phyloP scores from a whole-genome alignment of 2,888 invertebrate genomes.

The Himalopsyche japonica region DNA sequence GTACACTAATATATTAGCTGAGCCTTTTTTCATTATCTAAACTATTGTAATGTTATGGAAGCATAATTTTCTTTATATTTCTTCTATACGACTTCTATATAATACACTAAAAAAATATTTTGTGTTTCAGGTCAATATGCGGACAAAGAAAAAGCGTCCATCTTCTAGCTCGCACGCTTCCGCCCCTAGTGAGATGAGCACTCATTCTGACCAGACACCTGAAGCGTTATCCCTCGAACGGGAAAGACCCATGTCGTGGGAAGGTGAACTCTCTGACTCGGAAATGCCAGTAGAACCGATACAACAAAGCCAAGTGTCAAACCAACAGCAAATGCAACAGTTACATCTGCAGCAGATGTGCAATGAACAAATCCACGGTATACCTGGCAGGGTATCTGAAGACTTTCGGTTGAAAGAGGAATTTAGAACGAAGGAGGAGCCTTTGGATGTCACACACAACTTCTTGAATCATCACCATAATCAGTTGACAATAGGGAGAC shows the following conservation, averaged over 20 bases:
- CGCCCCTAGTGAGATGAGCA: conserved; percentile 45
- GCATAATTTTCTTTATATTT: too few species aligned
- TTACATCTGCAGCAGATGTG: neutral
- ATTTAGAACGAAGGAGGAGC: neutral
- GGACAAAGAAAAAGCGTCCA: conserved; percentile 66
- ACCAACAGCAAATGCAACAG: neutral
- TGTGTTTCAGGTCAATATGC: conserved; percentile 64
- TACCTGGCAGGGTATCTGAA: neutral
- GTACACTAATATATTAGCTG: too few species aligned
- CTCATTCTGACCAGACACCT: conserved; percentile 45
- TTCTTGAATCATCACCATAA: neutral
- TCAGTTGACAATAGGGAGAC: neutral
- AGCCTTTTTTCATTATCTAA: too few species aligned
- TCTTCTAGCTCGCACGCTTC: conserved; percentile 54
- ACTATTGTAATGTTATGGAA: too few species aligned
- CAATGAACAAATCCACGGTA: neutral
- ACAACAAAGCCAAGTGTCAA: neutral
- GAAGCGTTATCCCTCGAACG: conserved; percentile 42
- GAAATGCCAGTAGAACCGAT: conserved; percentile 63
- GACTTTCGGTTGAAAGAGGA: neutral
- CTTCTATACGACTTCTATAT: too few species aligned
- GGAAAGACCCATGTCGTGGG: conserved; percentile 90
- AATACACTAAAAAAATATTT: too few species aligned
- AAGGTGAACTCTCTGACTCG: conserved; percentile 89
- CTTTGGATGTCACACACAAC: neutral